Conservation (phyloP, 2,888 invertebrate genomes). For the Andrena haemorrhoa region DNA sequence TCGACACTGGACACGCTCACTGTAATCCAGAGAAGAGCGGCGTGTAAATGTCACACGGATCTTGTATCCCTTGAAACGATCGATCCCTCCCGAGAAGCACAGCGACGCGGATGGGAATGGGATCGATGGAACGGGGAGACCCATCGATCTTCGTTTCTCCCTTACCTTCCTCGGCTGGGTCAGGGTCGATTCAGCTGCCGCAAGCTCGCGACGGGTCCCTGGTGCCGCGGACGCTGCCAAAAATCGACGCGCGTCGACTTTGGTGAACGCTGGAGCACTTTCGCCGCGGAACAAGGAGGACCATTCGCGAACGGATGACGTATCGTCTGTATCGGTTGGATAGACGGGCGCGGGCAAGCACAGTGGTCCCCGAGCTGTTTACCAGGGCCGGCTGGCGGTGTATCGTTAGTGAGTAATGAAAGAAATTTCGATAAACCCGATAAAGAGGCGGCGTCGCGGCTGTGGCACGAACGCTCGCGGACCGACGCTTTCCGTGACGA, state of each 20-base stretch:
- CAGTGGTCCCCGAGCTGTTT: constrained; percentile 50
- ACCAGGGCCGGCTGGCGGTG: constrained; percentile 32
- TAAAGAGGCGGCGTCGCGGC: constrained; percentile 16
- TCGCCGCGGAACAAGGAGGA: not conserved
- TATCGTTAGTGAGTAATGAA: constrained; percentile 64
- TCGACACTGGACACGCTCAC: not conserved
- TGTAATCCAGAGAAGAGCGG: not conserved
- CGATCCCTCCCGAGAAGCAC: too few relatives aligned
- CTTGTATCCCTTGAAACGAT: too few relatives aligned
- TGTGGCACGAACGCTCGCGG: not conserved
- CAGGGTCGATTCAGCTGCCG: not conserved
- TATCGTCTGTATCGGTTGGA: constrained; percentile 19
- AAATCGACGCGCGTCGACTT: constrained; percentile 21
- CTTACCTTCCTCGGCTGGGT: not conserved
- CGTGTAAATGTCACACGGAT: not conserved
- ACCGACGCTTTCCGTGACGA: constrained; percentile 5
- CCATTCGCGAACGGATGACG: constrained; percentile 37
- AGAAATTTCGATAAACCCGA: constrained; percentile 66
- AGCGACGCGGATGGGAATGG: too few relatives aligned
- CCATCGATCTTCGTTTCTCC: not conserved
- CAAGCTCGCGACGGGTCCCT: not conserved
- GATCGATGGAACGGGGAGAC: not conserved
- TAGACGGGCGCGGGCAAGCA: constrained; percentile 25
- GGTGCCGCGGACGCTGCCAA: not conserved
- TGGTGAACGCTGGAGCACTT: constrained; percentile 12